A percentile compares a stretch with the other conserved stretches of the same genome.
Conservation (phyloP, 2,797 vertebrate genomes). For the Prionace glauca region DNA sequence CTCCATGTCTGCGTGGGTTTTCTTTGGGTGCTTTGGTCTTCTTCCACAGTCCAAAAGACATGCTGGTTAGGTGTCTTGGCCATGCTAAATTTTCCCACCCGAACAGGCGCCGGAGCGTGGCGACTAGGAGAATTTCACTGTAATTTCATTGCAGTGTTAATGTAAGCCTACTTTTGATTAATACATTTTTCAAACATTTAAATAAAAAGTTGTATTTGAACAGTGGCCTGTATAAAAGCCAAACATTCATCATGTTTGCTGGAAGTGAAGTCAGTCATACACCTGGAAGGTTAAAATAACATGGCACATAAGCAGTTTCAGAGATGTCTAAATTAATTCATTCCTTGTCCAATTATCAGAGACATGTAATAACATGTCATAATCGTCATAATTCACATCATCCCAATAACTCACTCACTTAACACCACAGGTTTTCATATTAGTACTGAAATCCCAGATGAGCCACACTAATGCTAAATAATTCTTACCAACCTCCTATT, state of each 20-base stretch:
- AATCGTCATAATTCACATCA: conserved; percentile 87
- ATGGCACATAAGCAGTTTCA: conserved; percentile 86
- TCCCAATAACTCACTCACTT: conserved; percentile 65
- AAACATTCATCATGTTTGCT: not conserved
- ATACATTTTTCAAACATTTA: too few relatives aligned
- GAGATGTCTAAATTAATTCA: conserved; percentile 89
- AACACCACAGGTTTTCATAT: conserved; percentile 73
- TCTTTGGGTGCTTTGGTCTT: too few relatives aligned
- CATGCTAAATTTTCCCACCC: too few relatives aligned
- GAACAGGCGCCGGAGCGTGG: too few relatives aligned
- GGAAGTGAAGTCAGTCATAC: conserved; percentile 42
- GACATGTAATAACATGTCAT: conserved; percentile 95
- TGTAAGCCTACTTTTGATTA: too few relatives aligned
- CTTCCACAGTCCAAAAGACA: too few relatives aligned
- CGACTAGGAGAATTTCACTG: too few relatives aligned
- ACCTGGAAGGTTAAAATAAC: conserved; percentile 65
- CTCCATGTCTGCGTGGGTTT: too few relatives aligned
- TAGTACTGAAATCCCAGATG: conserved; percentile 79
- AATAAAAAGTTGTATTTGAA: not conserved
- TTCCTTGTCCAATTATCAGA: conserved; percentile 82
- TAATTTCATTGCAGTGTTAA: too few relatives aligned
- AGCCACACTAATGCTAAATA: conserved; percentile 76
- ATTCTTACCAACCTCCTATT: conserved; percentile 77
- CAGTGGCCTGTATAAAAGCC: not conserved
- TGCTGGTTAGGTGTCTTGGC: too few relatives aligned